Percentiles rank a stretch among this genome's conserved stretches.
These are phyloP conservation scores for Leptinotarsa rubiginosa DNA, from an alignment of 2,888 invertebrate genomes.

Conservation along the genomic window DNA sequence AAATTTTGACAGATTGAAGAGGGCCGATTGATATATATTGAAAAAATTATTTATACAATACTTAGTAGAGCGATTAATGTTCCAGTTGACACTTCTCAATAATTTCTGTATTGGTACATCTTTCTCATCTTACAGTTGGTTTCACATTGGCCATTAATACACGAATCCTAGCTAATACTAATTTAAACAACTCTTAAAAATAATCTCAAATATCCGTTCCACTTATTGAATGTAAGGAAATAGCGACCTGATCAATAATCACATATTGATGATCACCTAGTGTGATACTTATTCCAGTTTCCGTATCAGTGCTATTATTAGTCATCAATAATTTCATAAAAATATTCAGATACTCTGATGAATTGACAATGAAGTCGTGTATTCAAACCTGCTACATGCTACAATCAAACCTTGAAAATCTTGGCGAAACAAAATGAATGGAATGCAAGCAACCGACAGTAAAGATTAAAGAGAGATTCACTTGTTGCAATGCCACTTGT, in stretches of 20 bases:
- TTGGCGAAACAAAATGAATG: neutral
- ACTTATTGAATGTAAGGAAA: neutral
- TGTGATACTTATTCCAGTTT: neutral
- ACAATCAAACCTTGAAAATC: conserved; percentile 7
- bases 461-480: conserved; percentile 29
- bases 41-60: no score
- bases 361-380: neutral
- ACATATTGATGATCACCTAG: neutral
- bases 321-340: neutral
- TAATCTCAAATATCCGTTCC: neutral
- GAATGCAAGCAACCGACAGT: conserved; percentile 6
- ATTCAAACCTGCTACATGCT: neutral
- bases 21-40: no score
- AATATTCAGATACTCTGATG: neutral
- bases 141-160: no score
- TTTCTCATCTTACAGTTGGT: no score
- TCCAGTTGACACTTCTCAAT: no score
- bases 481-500: conserved; percentile 28
- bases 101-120: no score
- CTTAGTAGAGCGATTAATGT: no score
- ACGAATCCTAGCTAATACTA: no score
- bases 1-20: no score
- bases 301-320: neutral
- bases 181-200: no score
- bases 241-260: neutral